phyloP scores from a whole-genome alignment of 2,888 invertebrate species.

The Teleiodes luculella region DNA sequence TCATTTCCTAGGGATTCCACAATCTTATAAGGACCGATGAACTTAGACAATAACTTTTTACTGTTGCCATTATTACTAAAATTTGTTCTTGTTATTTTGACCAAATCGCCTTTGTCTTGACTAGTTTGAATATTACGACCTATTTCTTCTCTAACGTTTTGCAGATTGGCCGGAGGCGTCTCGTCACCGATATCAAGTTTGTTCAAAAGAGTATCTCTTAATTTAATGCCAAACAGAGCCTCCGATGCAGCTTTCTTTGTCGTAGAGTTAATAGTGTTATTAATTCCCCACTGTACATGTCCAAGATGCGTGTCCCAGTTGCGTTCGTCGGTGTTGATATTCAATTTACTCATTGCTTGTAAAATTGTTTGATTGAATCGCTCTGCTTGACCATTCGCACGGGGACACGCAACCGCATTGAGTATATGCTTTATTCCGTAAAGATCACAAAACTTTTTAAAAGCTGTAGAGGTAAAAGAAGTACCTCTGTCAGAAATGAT shows the following conservation, averaged over 20 bases:
- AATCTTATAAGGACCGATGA: constrained; percentile 25
- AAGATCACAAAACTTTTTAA: constrained; percentile 34
- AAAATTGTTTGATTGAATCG: constrained; percentile 15
- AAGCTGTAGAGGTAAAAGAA: constrained; percentile 22
- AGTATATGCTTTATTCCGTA: constrained; percentile 28
- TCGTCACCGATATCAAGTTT: constrained; percentile 11
- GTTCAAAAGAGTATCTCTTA: constrained; percentile 16
- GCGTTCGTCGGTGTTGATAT: constrained; percentile 14
- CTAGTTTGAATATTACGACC: background rate
- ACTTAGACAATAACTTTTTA: constrained; percentile 25
- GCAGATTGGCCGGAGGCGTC: background rate
- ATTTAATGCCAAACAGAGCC: constrained; percentile 14
- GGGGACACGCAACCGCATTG: constrained; percentile 29
- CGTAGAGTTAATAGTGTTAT: constrained; percentile 23
- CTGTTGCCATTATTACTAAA: constrained; percentile 22
- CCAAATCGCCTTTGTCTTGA: constrained; percentile 20
- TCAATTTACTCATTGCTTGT: background rate
- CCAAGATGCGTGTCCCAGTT: constrained; percentile 22
- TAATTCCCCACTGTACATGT: constrained; percentile 24
- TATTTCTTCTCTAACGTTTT: background rate
- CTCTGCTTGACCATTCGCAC: constrained; percentile 35
- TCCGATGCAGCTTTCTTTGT: constrained; percentile 24
- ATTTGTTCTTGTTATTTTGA: constrained; percentile 24
- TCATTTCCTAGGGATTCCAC: constrained; percentile 22
- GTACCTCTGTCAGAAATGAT: constrained; percentile 49